Percentiles rank a stretch among this genome's conserved stretches.
These are phyloP conservation scores for Vireo altiloquus DNA, from an alignment of 2,113 vertebrate species.

Conservation along the genomic window DNA sequence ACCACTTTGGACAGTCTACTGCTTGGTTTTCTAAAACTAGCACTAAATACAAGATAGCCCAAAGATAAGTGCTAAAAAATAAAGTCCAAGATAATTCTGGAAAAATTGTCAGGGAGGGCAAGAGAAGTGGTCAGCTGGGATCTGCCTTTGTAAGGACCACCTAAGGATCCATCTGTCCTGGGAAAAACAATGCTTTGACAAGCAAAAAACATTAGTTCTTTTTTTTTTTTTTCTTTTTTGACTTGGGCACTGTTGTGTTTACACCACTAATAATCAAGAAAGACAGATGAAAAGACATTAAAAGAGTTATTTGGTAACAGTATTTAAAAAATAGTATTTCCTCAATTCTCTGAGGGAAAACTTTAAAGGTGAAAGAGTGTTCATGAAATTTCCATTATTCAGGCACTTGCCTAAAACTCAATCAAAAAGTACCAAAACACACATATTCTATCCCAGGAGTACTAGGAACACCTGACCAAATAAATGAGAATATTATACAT, in stretches of 20 bases:
- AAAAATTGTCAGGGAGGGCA: neutral
- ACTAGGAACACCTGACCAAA: neutral
- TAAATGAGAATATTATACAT: neutral
- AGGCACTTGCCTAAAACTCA: neutral
- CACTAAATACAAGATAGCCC: neutral
- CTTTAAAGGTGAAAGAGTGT: neutral
- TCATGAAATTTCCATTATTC: neutral
- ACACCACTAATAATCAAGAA: neutral
- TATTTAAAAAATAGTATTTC: neutral
- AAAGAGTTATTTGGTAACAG: neutral
- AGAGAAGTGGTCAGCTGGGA: neutral
- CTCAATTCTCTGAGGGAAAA: neutral
- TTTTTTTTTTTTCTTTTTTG: neutral
- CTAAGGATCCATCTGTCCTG: neutral
- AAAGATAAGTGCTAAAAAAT: neutral
- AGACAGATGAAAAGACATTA: neutral
- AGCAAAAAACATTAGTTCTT: neutral
- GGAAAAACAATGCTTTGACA: neutral
- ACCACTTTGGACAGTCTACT: neutral
- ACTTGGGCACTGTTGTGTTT: neutral
- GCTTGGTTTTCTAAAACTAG: neutral
- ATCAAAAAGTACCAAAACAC: neutral
- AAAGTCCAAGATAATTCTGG: neutral
- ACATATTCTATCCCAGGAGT: neutral
- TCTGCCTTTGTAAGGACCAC: neutral